Evolutionary conservation across 2,113 vertebrate genomes (phyloP).

Genomic region (Montifringilla adamsi): DNA sequence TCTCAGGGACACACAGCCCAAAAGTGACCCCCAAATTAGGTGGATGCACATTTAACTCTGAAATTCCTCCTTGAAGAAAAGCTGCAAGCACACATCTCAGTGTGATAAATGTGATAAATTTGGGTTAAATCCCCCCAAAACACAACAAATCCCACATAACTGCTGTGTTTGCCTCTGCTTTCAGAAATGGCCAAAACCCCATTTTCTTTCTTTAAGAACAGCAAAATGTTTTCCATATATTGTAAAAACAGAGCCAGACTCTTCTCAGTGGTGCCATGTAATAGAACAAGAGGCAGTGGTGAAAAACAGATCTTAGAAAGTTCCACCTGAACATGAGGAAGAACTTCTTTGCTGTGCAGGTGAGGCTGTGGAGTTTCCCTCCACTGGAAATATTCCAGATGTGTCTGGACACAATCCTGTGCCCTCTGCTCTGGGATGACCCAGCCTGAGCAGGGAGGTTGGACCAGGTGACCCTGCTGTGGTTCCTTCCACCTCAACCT

Average conservation of each 20-base stretch:
- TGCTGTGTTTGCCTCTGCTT: neutral
- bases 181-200: neutral
- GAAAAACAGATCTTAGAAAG: neutral
- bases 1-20: neutral
- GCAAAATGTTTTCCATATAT: neutral
- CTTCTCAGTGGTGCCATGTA: neutral
- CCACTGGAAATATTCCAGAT: neutral
- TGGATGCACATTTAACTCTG: neutral
- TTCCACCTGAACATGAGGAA: neutral
- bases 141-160: neutral
- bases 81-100: rapidly evolving
- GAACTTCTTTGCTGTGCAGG: neutral
- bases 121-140: neutral
- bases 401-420: neutral
- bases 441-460: neutral
- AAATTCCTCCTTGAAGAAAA: neutral
- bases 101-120: neutral
- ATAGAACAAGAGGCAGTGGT: neutral
- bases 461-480: neutral
- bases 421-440: neutral
- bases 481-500: neutral
- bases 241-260: neutral
- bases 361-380: neutral
- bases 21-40: neutral
- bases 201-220: neutral